Evolutionary conservation across 2,113 vertebrate species (phyloP), one percentile per base, ranked within the genome.

Genomic region (Alethe castanea): DNA sequence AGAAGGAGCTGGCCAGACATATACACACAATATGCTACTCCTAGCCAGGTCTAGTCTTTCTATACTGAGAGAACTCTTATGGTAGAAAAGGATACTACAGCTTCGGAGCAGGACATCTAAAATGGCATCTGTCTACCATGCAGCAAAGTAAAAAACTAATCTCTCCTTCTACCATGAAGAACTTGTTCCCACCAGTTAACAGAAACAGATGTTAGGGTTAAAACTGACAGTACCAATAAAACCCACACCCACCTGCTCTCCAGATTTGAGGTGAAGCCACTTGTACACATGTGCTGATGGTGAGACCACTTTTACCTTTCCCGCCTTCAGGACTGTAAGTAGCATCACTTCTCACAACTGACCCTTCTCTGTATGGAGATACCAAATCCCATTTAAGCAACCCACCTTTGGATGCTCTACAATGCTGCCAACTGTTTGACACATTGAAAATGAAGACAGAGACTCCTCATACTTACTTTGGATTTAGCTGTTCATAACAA

Each of bases 281-380:
- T 16, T 35, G 8, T n/a, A 57, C 22, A 50, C 38, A 48, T 0
- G 0, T 19, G n/a, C 45, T 76, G n/a, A 44, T 9, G n/a, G 26
- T 0, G 1, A 90, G 53, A 65, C 28, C 5, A 17, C 61, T 74
- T 70, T 6, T 16, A 19, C 16, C 15, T 61, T 61, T 67, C 29
- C 40, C 19, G 5, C 18, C 40, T 69, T n/a, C 45, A 50, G 50
- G 40, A 69, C 0, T 9, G 7, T 61, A 72, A 53, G 50, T 9
- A 50, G 8, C 33, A 59, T 10, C 16, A 5, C 22, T 29, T 53
- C 64, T 59, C 14, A 50, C 10, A 31, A 14, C 42, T 48, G 42
- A 59, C 17, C 8, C 35, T 29, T 47, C 14, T 81, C 54, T 45
- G 9, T 6, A 29, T 3, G 3, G 42, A 54, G 15, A 35, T 45